Conservation (phyloP, 2,113 vertebrate genomes). For the Petroica traversi region DNA sequence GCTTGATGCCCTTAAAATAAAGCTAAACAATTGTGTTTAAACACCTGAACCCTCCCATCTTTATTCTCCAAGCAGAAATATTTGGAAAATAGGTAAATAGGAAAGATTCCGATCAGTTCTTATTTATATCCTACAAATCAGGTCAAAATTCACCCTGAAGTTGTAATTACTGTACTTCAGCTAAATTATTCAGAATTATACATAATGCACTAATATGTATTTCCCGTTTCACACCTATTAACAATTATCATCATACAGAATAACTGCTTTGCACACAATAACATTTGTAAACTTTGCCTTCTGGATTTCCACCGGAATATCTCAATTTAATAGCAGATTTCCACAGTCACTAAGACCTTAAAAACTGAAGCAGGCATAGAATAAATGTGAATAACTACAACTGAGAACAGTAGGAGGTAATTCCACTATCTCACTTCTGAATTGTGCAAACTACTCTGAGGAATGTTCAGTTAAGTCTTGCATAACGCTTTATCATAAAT, state of each 20-base stretch:
- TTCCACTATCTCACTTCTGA: neutral
- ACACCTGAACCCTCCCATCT: neutral
- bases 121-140: neutral
- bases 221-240: neutral
- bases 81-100: neutral
- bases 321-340: neutral
- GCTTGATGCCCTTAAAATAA: neutral
- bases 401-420: neutral
- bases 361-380: neutral
- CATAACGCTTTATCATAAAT: neutral
- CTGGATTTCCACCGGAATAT: neutral
- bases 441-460: neutral
- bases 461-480: neutral
- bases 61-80: neutral
- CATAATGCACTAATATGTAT: neutral
- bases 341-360: neutral
- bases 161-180: neutral
- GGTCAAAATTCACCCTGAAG: neutral
- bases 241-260: neutral
- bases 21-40: neutral
- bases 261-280: neutral
- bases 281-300: neutral
- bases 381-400: neutral
- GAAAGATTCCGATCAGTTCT: neutral
- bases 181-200: neutral